Conservation (phyloP, 1,140 invertebrate genomes). For the Dermatophagoides farinae region DNA sequence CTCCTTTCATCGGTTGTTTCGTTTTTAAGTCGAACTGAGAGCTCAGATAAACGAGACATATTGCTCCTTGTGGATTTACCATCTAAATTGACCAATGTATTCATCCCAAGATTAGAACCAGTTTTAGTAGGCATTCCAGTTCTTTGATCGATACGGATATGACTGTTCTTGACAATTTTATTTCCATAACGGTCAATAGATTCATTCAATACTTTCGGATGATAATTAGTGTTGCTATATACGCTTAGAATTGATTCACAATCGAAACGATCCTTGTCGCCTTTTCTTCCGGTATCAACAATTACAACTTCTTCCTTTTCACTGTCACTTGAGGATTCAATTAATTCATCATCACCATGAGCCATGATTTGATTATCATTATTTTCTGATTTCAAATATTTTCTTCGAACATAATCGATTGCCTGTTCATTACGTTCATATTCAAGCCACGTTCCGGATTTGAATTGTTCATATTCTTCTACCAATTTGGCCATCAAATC, state of each 20-base stretch:
- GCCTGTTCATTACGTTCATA: background rate
- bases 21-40: conserved; percentile 47
- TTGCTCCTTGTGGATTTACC: conserved; percentile 22
- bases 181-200: conserved; percentile 32
- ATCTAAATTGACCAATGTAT: background rate
- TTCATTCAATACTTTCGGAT: conserved; percentile 66
- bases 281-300: conserved; percentile 2
- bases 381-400: background rate
- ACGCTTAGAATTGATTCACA: conserved; percentile 29
- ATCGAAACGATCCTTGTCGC: conserved; percentile 13
- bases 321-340: background rate
- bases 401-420: background rate
- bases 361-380: background rate
- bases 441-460: background rate
- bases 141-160: conserved; percentile 18
- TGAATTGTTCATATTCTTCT: conserved; percentile 11
- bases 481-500: background rate
- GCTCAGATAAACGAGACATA: conserved; percentile 7
- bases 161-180: conserved; percentile 38
- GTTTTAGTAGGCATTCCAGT: conserved; percentile 24
- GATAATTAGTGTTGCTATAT: conserved; percentile 73
- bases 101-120: background rate
- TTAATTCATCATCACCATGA: background rate
- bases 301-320: conserved; percentile 10
- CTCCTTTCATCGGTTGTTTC: conserved; percentile 62